phyloP scores from a whole-genome alignment of 1,140 invertebrate genomes.

The Drosophila hydei region DNA sequence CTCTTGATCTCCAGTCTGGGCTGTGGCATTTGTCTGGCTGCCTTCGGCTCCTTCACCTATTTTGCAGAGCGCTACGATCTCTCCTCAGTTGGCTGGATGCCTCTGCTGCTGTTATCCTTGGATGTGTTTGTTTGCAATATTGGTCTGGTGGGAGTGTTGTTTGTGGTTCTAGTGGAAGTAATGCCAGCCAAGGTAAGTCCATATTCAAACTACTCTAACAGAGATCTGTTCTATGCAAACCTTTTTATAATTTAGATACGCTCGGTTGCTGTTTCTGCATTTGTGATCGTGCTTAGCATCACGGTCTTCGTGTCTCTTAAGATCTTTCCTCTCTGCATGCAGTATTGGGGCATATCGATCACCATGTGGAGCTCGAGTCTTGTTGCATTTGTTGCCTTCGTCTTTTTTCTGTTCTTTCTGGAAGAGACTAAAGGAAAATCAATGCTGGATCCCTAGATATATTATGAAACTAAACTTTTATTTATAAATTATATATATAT shows the following conservation, averaged over 20 bases:
- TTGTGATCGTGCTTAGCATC: slow-evolving; percentile 57
- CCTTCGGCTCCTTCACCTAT: slow-evolving; percentile 50
- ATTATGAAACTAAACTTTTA: too few relatives aligned
- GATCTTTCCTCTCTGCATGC: slow-evolving; percentile 66
- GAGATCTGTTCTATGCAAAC: too few relatives aligned
- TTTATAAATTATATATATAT: too few relatives aligned
- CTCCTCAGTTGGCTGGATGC: slow-evolving; percentile 58
- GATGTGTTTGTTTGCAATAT: slow-evolving; percentile 68
- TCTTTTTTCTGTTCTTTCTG: slow-evolving; percentile 44
- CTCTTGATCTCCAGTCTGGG: slow-evolving; percentile 56
- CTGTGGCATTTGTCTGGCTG: slow-evolving; percentile 31
- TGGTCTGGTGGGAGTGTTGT: slow-evolving; percentile 68
- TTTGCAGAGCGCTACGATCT: slow-evolving; percentile 39
- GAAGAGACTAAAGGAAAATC: slow-evolving; percentile 73
- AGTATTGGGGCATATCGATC: slow-evolving; percentile 36
- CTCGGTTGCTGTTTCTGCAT: slow-evolving; percentile 47
- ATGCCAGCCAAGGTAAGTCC: slow-evolving; percentile 70
- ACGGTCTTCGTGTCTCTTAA: slow-evolving; percentile 61
- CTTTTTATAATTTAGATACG: slow-evolving; percentile 63
- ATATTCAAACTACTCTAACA: too few relatives aligned
- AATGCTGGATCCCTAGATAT: slow-evolving; percentile 56
- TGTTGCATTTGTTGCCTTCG: slow-evolving; percentile 26
- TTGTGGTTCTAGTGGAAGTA: slow-evolving; percentile 69
- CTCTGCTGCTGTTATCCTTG: slow-evolving; percentile 55
- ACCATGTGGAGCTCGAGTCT: slow-evolving; percentile 44